A percentile compares a stretch with the other conserved stretches of the same genome.
Conservation (phyloP, 1,140 invertebrate species). For the fruit fly (Drosophila melanogaster) region DNA sequence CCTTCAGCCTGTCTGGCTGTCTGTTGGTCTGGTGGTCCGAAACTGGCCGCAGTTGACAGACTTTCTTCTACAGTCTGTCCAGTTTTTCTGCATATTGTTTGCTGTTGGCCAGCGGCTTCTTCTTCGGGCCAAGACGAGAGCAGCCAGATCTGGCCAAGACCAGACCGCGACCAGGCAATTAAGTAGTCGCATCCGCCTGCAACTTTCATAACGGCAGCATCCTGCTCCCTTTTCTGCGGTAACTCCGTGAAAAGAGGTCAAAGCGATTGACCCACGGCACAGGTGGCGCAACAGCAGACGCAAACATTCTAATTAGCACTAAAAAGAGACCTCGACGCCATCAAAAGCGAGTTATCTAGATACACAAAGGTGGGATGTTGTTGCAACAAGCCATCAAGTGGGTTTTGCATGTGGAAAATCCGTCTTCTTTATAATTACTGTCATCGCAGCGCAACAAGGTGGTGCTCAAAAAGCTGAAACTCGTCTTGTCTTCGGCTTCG, state of each 20-base stretch:
- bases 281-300: slow-evolving; percentile 25
- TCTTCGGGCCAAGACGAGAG: slow-evolving; percentile 38
- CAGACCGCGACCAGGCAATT: slow-evolving; percentile 57
- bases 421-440: slow-evolving; percentile 79
- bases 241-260: slow-evolving; percentile 23
- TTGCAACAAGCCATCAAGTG: slow-evolving; percentile 29
- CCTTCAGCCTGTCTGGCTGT: slow-evolving; percentile 35
- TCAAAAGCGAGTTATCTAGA: slow-evolving; percentile 11
- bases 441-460: slow-evolving; percentile 38
- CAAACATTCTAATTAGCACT: slow-evolving; percentile 50
- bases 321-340: slow-evolving; percentile 11
- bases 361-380: slow-evolving; percentile 37
- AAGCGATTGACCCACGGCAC: slow-evolving; percentile 13
- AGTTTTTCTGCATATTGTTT: slow-evolving; percentile 79
- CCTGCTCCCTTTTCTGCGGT: slow-evolving; percentile 54
- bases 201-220: slow-evolving; percentile 75
- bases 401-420: slow-evolving; percentile 61
- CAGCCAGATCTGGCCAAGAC: slow-evolving; percentile 55
- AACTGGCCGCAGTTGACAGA: slow-evolving; percentile 52
- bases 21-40: slow-evolving; percentile 23
- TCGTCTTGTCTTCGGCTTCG: slow-evolving; percentile 48
- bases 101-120: slow-evolving; percentile 37
- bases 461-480: slow-evolving; percentile 52
- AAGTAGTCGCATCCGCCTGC: slow-evolving; percentile 62
- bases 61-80: slow-evolving; percentile 75